Base-by-base conservation (phyloP, 2,797 vertebrate genomes). In the Pangasius djambal region DNA sequence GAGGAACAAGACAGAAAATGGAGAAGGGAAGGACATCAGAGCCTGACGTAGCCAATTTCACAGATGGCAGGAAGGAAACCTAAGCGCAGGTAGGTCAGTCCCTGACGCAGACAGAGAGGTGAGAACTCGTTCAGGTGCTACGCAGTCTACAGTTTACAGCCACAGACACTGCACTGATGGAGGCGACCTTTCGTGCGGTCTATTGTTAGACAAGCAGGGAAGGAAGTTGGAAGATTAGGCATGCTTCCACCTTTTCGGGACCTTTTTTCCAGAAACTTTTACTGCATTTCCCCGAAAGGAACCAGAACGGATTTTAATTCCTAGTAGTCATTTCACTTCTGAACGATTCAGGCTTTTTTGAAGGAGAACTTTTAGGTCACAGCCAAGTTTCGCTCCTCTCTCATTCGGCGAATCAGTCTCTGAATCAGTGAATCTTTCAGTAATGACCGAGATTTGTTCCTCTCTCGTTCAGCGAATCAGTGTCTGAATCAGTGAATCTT, bases 11-110 rank as follows among this genome's bases (percentile, higher is more conserved):
- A 78, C 57, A 79, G 89, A 79, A 84, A 91, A 86, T 34, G 65
- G 89, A 92, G 89, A 91, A 72, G 85, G 65, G 22, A 37, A 81
- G 65, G 91, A 89, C 89, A 90, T 82, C 74, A 91, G 86, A 89
- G 90, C 83, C 82, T 87, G 59, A 78, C 70, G 10, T 55, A n/a
- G 72, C 20, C 61, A 87, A 86, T 82, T 83, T 85, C 77, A 69
- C 59, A 78, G 70, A 81, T 84, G 87, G 87, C 81, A 90, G 37
- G 34, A 72, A 77, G 67, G 92, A 92, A 91, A 92, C 89, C 78
- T 72, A 88, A 92, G 88, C 70, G 50, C 31, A 57, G 34, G 44
- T 20, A 70, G 90, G 88, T 90, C 89, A 92, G 85, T 59, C 74
- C 63, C 52, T 88, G 83, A 67, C 12, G 40, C 55, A 22, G 65